Conservation (phyloP, 2,113 vertebrate genomes). For the Paracanthobrama guichenoti region DNA sequence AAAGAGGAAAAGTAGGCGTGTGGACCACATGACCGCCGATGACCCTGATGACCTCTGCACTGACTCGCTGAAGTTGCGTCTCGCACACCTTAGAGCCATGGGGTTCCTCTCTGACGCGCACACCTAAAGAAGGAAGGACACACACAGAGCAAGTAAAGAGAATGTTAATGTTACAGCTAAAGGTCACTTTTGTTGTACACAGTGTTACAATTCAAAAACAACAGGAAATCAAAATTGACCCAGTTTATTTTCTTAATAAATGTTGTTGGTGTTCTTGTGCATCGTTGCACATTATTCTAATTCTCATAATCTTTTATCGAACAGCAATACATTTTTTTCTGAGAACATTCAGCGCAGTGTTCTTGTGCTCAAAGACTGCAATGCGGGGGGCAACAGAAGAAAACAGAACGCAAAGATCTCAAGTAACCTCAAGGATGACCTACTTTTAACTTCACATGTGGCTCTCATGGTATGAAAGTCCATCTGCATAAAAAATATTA, state of each 20-base stretch:
- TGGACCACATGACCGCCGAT: conserved; percentile 88
- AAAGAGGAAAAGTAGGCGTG: conserved; percentile 85
- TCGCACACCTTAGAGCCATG: conserved; percentile 67
- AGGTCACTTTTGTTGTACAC: conserved; percentile 7
- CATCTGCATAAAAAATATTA: neutral
- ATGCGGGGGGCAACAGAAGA: neutral
- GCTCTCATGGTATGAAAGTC: neutral
- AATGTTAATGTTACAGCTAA: neutral
- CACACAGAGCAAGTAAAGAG: conserved; percentile 7
- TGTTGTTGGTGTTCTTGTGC: neutral
- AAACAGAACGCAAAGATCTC: conserved; percentile 7
- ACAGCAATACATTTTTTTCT: neutral
- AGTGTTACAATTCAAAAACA: neutral
- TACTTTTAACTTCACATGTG: neutral
- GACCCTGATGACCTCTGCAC: conserved; percentile 72
- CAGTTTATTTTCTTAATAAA: neutral
- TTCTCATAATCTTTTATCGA: neutral
- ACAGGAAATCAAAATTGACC: neutral
- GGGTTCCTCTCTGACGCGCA: conserved; percentile 61
- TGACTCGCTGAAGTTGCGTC: conserved; percentile 59
- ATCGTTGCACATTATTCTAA: neutral
- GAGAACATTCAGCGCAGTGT: neutral
- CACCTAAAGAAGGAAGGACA: conserved; percentile 67
- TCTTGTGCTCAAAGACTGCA: neutral
- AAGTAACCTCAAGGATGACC: neutral